A percentile compares a stretch with the other conserved stretches of the same genome.
These are phyloP conservation scores for Hyaena hyaena DNA, from an alignment of 2,113 vertebrate species.

Conservation along the genomic window DNA sequence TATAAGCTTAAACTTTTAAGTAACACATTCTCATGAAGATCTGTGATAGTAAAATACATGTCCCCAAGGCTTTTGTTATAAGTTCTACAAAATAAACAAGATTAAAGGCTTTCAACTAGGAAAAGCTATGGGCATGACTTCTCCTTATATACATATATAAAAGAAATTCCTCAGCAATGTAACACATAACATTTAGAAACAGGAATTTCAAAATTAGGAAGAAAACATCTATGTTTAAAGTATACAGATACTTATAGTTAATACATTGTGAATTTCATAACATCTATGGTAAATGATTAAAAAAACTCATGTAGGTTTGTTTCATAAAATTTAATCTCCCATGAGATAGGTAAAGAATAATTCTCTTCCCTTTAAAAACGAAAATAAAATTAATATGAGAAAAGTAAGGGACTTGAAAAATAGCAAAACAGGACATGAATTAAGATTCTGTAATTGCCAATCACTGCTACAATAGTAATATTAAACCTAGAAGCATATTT, in stretches of 20 bases:
- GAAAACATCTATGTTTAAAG: slow-evolving; percentile 25
- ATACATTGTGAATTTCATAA: slow-evolving; percentile 30
- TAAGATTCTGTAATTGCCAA: slow-evolving; percentile 23
- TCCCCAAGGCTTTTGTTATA: neutral
- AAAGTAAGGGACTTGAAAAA: slow-evolving; percentile 51
- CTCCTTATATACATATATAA: neutral
- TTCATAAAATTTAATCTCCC: slow-evolving; percentile 5
- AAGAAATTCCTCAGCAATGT: slow-evolving; percentile 25
- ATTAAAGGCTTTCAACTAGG: slow-evolving; percentile 21
- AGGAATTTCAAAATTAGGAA: slow-evolving; percentile 18
- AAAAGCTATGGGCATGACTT: slow-evolving; percentile 30
- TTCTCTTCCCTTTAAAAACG: slow-evolving; percentile 36
- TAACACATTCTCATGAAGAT: slow-evolving; percentile 47
- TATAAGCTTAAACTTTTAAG: slow-evolving; percentile 50
- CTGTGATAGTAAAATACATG: slow-evolving; percentile 4
- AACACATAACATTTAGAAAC: slow-evolving; percentile 22
- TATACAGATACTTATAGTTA: neutral
- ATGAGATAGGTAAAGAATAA: neutral
- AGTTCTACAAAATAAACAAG: slow-evolving; percentile 43
- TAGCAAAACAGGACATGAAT: neutral
- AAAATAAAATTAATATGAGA: slow-evolving; percentile 47
- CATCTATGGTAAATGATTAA: slow-evolving; percentile 34
- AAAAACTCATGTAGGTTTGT: neutral
- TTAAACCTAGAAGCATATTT: slow-evolving; percentile 24
- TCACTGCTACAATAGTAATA: neutral